phyloP scores from a whole-genome alignment of 2,113 vertebrate species.

The Actinemys pallida region DNA sequence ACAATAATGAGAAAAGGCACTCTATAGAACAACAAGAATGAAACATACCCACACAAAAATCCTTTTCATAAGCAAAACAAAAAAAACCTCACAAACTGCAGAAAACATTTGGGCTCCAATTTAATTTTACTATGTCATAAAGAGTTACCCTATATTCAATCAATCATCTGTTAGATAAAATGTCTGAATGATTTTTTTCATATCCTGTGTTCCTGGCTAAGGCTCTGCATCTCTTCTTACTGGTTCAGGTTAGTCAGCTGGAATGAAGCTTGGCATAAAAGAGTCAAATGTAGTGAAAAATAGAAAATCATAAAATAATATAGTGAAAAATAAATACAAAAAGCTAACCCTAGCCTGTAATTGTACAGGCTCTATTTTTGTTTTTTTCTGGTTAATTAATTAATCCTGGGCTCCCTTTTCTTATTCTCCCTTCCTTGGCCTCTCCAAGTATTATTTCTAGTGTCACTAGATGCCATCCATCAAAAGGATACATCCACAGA shows the following conservation, averaged over 20 bases:
- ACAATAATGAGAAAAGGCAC: background rate
- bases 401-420: background rate
- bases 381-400: background rate
- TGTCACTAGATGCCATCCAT: background rate
- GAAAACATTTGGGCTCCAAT: background rate
- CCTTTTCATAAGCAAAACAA: conserved; percentile 1
- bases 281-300: background rate
- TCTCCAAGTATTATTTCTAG: background rate
- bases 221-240: background rate
- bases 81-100: background rate
- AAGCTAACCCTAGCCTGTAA: background rate
- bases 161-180: background rate
- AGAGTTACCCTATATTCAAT: conserved; percentile 4
- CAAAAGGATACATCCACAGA: background rate
- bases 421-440: background rate
- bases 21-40: background rate
- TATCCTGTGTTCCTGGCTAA: background rate
- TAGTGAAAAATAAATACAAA: background rate
- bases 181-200: background rate
- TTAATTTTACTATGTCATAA: conserved; percentile 3
- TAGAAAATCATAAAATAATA: background rate
- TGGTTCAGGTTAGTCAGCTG: background rate
- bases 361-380: background rate
- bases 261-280: fast-evolving
- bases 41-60: background rate